Percentiles rank a stretch among this genome's conserved stretches.
phyloP scores from a whole-genome alignment of 2,797 vertebrate species.

The Enteromius argenteus region DNA sequence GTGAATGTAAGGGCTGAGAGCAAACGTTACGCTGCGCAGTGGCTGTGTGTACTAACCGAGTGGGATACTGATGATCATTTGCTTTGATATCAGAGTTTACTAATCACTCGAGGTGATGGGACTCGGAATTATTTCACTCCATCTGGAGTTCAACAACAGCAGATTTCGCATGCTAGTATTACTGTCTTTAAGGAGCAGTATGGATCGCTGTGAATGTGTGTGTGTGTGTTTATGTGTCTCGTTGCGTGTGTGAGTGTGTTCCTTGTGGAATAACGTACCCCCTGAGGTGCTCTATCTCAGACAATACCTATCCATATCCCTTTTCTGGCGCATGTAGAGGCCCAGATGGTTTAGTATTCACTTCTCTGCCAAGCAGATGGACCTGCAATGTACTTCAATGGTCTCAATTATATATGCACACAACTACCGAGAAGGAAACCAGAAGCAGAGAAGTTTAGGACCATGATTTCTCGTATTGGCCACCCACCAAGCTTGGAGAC shows the following conservation, averaged over 20 bases:
- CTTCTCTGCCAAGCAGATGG: conserved; percentile 90
- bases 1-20: conserved; percentile 37
- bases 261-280: conserved; percentile 55
- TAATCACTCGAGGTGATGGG: conserved; percentile 37
- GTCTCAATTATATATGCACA: conserved; percentile 59
- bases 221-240: conserved; percentile 41
- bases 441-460: conserved; percentile 47
- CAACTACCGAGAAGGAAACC: conserved; percentile 47
- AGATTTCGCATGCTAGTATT: conserved; percentile 26
- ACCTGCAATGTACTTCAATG: conserved; percentile 67
- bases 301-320: conserved; percentile 87
- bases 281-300: conserved; percentile 68
- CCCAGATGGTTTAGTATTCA: conserved; percentile 89
- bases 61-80: conserved; percentile 47
- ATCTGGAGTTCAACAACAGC: conserved; percentile 41
- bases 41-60: conserved; percentile 34
- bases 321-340: conserved; percentile 85
- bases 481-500: conserved; percentile 54
- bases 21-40: conserved; percentile 14
- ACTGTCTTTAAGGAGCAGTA: conserved; percentile 44
- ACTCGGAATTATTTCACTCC: conserved; percentile 31
- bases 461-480: conserved; percentile 58
- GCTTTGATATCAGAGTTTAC: conserved; percentile 36
- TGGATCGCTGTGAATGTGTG: conserved; percentile 45
- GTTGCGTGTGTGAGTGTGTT: conserved; percentile 47